These are phyloP conservation scores for Osmerus mordax DNA, from an alignment of 2,113 vertebrate genomes.

Conservation along the genomic window DNA sequence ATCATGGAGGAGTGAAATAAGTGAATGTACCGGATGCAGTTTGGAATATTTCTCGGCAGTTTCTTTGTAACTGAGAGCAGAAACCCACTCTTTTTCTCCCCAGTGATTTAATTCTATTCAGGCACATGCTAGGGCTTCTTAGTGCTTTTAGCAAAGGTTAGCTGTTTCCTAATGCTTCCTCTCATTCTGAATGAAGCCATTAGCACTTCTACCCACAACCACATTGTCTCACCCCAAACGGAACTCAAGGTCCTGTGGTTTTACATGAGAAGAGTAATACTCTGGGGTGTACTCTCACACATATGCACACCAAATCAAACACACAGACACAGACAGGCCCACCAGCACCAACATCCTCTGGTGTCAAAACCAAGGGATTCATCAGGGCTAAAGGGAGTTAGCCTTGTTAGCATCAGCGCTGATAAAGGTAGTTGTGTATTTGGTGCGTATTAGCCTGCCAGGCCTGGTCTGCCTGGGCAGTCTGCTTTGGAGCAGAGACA, in stretches of 20 bases:
- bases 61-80: conserved; percentile 41
- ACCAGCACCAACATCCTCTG: too few species aligned
- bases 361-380: too few species aligned
- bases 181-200: conserved; percentile 56
- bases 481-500: conserved; percentile 12
- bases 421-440: too few species aligned
- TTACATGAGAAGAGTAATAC: neutral
- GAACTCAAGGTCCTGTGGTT: conserved; percentile 7
- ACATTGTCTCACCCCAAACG: conserved; percentile 41
- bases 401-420: too few species aligned
- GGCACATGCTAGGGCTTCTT: conserved; percentile 29
- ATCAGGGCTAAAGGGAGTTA: too few species aligned
- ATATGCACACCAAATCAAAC: conserved; percentile 20
- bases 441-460: too few species aligned
- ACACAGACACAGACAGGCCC: too few species aligned
- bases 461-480: neutral
- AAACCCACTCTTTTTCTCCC: conserved; percentile 15
- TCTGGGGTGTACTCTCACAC: conserved; percentile 4
- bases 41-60: conserved; percentile 49
- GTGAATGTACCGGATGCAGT: conserved; percentile 3
- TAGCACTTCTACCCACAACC: conserved; percentile 50
- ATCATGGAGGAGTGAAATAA: too few species aligned
- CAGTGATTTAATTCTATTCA: conserved; percentile 29
- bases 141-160: conserved; percentile 30
- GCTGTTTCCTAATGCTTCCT: conserved; percentile 62